Conservation (phyloP, 2,797 vertebrate genomes). For the Sebastolobus alascanus region DNA sequence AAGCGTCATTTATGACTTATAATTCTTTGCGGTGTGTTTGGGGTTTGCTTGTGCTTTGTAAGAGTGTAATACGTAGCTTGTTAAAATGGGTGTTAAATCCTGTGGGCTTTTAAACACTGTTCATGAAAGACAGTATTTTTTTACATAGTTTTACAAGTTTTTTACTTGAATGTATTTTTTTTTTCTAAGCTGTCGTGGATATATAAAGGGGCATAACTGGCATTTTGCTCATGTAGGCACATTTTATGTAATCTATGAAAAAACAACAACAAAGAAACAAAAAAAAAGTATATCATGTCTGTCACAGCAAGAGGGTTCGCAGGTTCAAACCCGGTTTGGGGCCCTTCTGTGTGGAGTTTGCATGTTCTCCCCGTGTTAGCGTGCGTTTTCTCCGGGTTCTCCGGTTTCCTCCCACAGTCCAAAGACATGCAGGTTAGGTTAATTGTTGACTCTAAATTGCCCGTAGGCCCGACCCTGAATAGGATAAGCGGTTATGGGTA, state of each 20-base stretch:
- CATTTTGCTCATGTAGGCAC: not conserved
- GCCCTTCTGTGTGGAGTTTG: no score
- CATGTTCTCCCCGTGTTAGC: no score
- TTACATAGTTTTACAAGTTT: not conserved
- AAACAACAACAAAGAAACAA: no score
- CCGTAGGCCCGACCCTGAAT: no score
- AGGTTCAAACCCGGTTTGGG: no score
- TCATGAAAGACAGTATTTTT: not conserved
- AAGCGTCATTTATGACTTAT: not conserved
- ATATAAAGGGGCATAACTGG: not conserved
- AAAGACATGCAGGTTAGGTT: no score
- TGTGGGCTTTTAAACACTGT: not conserved
- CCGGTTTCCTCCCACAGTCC: no score
- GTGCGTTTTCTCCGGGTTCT: no score
- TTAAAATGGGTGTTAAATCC: not conserved
- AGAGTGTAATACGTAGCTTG: not conserved
- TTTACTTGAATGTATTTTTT: constrained; percentile 2
- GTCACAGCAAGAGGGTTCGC: no score
- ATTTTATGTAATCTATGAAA: not conserved
- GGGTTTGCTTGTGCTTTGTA: constrained; percentile 8
- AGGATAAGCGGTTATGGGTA: no score
- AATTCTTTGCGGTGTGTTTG: not conserved
- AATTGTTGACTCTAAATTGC: no score
- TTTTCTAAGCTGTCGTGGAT: not conserved
- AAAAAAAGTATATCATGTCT: no score